Evolutionary conservation across 2,888 invertebrate species (phyloP), one percentile per base, ranked within the genome.

Genomic region (Nomada flava): DNA sequence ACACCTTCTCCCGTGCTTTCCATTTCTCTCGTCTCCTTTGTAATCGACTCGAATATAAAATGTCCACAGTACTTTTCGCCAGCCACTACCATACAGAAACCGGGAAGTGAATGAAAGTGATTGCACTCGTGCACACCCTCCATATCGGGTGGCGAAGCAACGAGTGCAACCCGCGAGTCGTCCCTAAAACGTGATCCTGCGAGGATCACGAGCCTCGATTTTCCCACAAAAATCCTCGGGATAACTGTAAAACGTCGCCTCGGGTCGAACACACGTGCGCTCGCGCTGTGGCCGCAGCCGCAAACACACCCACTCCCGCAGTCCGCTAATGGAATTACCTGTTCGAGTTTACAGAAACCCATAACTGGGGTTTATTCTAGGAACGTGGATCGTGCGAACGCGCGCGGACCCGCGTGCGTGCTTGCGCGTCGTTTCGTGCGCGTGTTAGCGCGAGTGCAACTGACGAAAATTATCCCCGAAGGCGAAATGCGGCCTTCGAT

Each of bases 281-380:
- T 13, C 36, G 18, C 57, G 80, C 70, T 42, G 71, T 63, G 81
- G 82, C 55, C 78, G 63, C 55, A 60, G 79, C 81, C 82, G 79
- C 86, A 86, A 89, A 87, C 88, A 88, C 89, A 89, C 88, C 89
- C 89, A 88, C 88, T 82, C 75, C 69, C 76, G 77, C 53, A 68
- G 59, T 63, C 81, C 83, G 84, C 85, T 89, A 89, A 89, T 89
- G 89, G 88, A 89, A 89, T 89, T 89, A 89, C 88, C 86, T 85
- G 89, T 89, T 85, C 89, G 86, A 88, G 89, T 89, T 89, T 89
- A 89, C 88, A 83, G 88, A 88, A 89, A 89, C 87, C 86, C 86
- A 87, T 89, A 86, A 87, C 84, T 75, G 87, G 75, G 84, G 88
- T 89, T 88, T 89, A 89, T 88, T 88, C 89, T 84, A 87, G 83